Conservation (phyloP, 2,113 vertebrate genomes). For the Choloepus hoffmanni region DNA sequence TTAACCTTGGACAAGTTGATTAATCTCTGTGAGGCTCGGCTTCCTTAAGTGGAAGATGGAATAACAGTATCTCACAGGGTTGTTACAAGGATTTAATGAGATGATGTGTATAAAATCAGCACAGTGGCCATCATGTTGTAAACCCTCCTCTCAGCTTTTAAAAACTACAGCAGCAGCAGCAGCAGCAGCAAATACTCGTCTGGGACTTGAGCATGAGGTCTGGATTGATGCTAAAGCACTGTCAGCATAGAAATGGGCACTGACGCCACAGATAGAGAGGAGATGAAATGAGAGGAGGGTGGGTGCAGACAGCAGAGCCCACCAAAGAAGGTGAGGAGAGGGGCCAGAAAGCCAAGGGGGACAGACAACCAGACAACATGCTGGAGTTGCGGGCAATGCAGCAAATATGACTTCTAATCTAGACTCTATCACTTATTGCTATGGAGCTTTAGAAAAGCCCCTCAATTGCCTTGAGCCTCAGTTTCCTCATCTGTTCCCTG, state of each 20-base stretch:
- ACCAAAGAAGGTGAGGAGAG: background rate
- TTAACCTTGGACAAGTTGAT: conserved; percentile 36
- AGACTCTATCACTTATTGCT: conserved; percentile 1
- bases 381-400: background rate
- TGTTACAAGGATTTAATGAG: conserved; percentile 50
- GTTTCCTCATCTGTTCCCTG: background rate
- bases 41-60: conserved; percentile 56
- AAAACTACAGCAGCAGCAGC: background rate
- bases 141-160: conserved; percentile 45
- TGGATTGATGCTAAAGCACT: background rate
- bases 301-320: background rate
- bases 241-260: background rate
- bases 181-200: background rate
- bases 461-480: background rate
- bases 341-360: background rate
- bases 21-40: conserved; percentile 18
- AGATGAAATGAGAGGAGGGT: background rate
- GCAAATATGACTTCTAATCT: background rate
- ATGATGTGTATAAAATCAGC: conserved; percentile 24
- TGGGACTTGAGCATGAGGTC: background rate
- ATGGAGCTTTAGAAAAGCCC: background rate
- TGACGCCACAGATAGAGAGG: background rate
- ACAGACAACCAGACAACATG: background rate
- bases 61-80: conserved; percentile 13
- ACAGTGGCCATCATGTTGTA: background rate